These are phyloP conservation scores for Acinonyx jubatus DNA, from an alignment of 2,113 vertebrate genomes.

Conservation along the genomic window DNA sequence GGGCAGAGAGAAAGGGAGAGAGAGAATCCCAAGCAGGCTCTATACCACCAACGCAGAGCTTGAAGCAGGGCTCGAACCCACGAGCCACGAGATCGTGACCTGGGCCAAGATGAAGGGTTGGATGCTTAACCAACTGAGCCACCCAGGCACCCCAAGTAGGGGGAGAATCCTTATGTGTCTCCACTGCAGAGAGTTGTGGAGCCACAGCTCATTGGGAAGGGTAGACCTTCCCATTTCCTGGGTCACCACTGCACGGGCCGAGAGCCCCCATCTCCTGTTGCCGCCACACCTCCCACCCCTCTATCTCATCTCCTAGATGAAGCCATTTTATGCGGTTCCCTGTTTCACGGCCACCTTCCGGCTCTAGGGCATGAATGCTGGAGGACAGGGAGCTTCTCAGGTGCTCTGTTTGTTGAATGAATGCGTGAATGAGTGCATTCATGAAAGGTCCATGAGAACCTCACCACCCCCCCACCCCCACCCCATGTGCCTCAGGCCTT, in stretches of 20 bases:
- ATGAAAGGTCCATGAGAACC: background rate
- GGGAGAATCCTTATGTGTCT: background rate
- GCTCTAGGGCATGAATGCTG: accelerated
- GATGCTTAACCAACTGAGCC: no score
- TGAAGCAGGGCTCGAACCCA: no score
- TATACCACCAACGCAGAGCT: no score
- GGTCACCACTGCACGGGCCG: background rate
- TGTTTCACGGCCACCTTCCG: background rate
- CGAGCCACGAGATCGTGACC: no score
- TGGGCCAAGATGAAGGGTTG: no score
- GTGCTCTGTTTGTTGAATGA: background rate
- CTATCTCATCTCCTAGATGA: background rate
- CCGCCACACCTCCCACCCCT: background rate
- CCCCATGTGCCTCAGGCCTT: background rate
- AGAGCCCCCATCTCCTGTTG: background rate
- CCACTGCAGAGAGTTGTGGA: background rate
- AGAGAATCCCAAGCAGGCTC: no score
- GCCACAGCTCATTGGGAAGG: background rate
- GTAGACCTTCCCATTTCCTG: background rate
- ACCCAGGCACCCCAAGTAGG: no score
- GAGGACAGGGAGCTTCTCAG: background rate
- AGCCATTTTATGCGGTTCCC: background rate
- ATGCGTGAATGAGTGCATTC: background rate
- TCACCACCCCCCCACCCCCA: background rate
- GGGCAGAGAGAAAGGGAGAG: no score